Evolutionary conservation across 2,888 invertebrate species (phyloP), one percentile per base, ranked within the genome.

Genomic region (Oscheius sp.): DNA sequence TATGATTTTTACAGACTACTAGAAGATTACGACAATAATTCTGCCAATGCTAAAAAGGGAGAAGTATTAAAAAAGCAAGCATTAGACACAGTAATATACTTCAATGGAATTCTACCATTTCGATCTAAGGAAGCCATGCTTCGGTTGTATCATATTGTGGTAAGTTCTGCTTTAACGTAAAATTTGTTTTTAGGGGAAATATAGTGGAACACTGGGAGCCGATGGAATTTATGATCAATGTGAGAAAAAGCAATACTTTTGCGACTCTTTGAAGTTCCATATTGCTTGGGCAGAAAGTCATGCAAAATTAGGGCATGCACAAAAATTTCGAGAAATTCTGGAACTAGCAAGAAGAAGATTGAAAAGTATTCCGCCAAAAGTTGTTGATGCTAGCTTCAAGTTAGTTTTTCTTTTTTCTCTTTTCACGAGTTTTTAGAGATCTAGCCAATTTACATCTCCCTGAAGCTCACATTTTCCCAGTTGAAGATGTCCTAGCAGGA

Each of bases 211-310:
- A 6, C 61, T 80, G 25, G 74, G 75, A 1, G 70, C 66, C 29
- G 58, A 37, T 6, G 78, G 78, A 17, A 71, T 82, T 46, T 73
- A 73, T 52, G 70, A 79, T 25, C 68, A 75, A 33, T 65, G 80
- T 10, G 69, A 76, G 37, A 53, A 65, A 27, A 63, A 71, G 17
- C 75, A 75, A 17, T 65, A 63, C 33, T 80, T 82, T 48, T 53
- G 37, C 25, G 69, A 65, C 12, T 72, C 71, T 4, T 58, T 74
- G 10, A 72, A 75, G 15, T 76, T 79, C 48, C 71, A 76, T 34
- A n/a, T 74, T 17, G 63, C 67, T 39, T 79, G 79, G 79, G 79
- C 76, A 0, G 73, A 72, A 27, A 66, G 65, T 25, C 71, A 66
- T 23, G 76, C 72, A 3, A 73, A 76, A 27, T 34, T 53, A 27